Evolutionary conservation across 2,888 invertebrate genomes (phyloP).

Genomic region (Rotaria socialis): DNA sequence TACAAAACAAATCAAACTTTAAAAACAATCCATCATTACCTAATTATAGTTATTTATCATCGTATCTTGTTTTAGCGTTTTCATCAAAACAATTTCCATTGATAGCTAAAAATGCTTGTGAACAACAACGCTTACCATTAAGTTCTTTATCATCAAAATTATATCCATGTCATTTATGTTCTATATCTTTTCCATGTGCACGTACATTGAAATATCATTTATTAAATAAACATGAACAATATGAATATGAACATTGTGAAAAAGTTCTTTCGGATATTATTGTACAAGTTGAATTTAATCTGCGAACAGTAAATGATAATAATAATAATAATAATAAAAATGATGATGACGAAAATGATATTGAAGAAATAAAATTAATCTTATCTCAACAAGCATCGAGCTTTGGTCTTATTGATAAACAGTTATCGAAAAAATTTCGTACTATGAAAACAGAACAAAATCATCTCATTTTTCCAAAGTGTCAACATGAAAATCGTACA

Average conservation of each 20-base stretch:
- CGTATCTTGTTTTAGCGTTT: not conserved
- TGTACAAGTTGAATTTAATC: not conserved
- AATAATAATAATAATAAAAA: not conserved
- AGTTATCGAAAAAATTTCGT: not conserved
- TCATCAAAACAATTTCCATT: slow-evolving; percentile 4
- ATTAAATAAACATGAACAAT: slow-evolving; percentile 14
- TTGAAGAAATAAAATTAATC: not conserved
- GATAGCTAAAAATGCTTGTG: not conserved
- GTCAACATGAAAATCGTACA: not conserved
- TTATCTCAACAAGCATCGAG: not conserved
- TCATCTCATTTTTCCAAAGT: not conserved
- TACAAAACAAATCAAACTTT: not conserved
- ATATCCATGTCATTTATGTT: not conserved
- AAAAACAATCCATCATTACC: not conserved
- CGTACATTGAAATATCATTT: slow-evolving; percentile 10
- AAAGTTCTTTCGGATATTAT: not conserved
- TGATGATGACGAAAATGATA: not conserved
- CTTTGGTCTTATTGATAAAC: slow-evolving; percentile 11
- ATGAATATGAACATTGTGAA: not conserved
- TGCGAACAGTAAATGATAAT: not conserved
- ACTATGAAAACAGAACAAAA: not conserved
- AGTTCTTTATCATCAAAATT: not conserved
- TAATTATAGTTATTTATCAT: slow-evolving; percentile 6
- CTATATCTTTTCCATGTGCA: slow-evolving; percentile 27
- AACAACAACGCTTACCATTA: slow-evolving; percentile 32